phyloP scores from a whole-genome alignment of 2,113 vertebrate genomes.

The Dipodomys merriami region DNA sequence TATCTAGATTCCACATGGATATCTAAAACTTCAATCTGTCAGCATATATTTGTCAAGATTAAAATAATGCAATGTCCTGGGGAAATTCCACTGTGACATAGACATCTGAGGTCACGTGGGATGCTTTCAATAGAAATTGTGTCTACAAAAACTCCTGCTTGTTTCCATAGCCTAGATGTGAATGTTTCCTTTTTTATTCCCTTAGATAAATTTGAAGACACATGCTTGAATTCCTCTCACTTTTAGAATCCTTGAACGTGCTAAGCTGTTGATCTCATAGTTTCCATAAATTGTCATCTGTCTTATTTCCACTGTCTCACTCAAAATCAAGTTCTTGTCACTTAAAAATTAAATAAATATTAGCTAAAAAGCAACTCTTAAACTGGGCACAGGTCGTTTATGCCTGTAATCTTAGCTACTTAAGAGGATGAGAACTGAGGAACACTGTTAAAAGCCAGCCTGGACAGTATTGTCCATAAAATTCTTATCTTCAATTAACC shows the following conservation, averaged over 20 bases:
- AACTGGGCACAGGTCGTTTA: no score
- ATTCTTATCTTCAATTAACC: no score
- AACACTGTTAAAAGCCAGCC: no score
- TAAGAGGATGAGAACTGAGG: no score
- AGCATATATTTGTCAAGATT: neutral
- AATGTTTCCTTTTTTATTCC: slow-evolving; percentile 25
- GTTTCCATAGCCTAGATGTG: slow-evolving; percentile 27
- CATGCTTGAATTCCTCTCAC: neutral
- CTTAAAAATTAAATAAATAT: neutral
- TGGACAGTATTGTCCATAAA: no score
- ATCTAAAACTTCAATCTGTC: neutral
- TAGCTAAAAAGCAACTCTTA: neutral
- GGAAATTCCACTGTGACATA: neutral
- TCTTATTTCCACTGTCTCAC: neutral
- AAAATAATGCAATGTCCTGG: neutral
- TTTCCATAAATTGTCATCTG: neutral
- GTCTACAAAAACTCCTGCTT: neutral
- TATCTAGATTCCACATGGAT: neutral
- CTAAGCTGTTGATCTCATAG: neutral
- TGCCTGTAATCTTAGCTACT: no score
- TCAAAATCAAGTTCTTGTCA: neutral
- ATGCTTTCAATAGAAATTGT: slow-evolving; percentile 26
- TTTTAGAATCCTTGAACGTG: neutral
- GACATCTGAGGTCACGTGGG: neutral
- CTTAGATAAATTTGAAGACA: slow-evolving; percentile 16